These are phyloP conservation scores for Threskiornis aethiopicus DNA, from an alignment of 2,797 vertebrate genomes.

Conservation along the genomic window DNA sequence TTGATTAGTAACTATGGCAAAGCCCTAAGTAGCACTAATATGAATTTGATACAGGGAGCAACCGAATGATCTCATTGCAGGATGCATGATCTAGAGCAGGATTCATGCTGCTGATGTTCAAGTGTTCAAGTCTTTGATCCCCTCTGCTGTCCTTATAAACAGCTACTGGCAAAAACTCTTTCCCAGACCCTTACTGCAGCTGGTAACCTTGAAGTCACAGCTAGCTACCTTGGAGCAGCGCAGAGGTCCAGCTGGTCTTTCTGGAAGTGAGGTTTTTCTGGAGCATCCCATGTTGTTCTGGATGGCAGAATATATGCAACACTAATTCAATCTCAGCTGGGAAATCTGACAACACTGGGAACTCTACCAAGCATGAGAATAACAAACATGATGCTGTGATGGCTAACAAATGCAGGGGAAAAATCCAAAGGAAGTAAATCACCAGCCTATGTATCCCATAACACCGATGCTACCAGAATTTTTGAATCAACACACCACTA, in stretches of 20 bases:
- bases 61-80: not conserved
- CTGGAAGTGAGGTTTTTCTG: constrained; percentile 6
- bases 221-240: not conserved
- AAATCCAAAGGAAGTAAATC: not conserved
- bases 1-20: constrained; percentile 20
- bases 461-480: not conserved
- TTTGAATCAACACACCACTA: not conserved
- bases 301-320: not conserved
- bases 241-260: not conserved
- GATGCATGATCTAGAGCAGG: not conserved
- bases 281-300: not conserved
- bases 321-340: not conserved
- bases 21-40: not conserved
- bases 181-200: not conserved
- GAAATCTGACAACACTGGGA: constrained; percentile 26
- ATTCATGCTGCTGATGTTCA: not conserved
- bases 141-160: not conserved
- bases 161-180: not conserved
- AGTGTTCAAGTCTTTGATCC: not conserved
- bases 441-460: not conserved
- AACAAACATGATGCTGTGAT: not conserved
- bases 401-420: not conserved
- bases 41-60: not conserved
- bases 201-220: not conserved
- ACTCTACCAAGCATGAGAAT: not conserved